These are phyloP conservation scores for Larimichthys polyactis DNA, from an alignment of 2,113 vertebrate species.

Conservation along the genomic window DNA sequence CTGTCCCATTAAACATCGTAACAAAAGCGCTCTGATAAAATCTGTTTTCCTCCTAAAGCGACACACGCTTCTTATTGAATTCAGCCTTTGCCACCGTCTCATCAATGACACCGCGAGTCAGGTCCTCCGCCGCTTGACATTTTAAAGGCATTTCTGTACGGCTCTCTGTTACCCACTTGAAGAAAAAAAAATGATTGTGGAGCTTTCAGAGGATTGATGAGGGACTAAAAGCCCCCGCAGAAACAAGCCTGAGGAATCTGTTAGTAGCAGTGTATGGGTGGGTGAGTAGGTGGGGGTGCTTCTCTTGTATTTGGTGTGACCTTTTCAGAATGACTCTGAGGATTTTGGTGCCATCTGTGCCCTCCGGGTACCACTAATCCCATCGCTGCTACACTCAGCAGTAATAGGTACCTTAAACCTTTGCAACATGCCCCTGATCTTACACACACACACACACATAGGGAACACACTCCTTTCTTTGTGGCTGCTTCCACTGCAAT, in stretches of 20 bases:
- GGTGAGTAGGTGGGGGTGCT: slow-evolving; percentile 47
- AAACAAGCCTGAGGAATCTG: slow-evolving; percentile 41
- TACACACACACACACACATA: slow-evolving; percentile 19
- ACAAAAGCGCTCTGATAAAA: slow-evolving; percentile 64
- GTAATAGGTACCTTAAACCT: slow-evolving; percentile 70
- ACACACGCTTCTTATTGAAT: slow-evolving; percentile 46
- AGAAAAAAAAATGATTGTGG: slow-evolving; percentile 60
- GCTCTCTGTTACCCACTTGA: slow-evolving; percentile 40
- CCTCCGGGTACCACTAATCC: slow-evolving; percentile 76
- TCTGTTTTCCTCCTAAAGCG: slow-evolving; percentile 30
- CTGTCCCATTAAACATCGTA: slow-evolving; percentile 56
- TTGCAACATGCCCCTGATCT: slow-evolving; percentile 54
- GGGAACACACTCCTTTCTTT: slow-evolving; percentile 27
- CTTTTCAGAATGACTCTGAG: slow-evolving; percentile 70
- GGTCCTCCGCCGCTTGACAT: slow-evolving; percentile 61
- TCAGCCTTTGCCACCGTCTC: slow-evolving; percentile 32
- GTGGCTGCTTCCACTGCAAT: slow-evolving; percentile 23
- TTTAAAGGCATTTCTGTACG: slow-evolving; percentile 51
- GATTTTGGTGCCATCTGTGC: slow-evolving; percentile 79
- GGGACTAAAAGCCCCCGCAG: slow-evolving; percentile 44
- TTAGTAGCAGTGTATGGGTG: slow-evolving; percentile 43
- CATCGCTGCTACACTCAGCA: slow-evolving; percentile 70
- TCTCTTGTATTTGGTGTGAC: slow-evolving; percentile 71
- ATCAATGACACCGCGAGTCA: slow-evolving; percentile 46
- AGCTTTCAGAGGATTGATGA: slow-evolving; percentile 60